Evolutionary conservation across 2,888 invertebrate species (phyloP).

Genomic region (Polymixis flavicincta): DNA sequence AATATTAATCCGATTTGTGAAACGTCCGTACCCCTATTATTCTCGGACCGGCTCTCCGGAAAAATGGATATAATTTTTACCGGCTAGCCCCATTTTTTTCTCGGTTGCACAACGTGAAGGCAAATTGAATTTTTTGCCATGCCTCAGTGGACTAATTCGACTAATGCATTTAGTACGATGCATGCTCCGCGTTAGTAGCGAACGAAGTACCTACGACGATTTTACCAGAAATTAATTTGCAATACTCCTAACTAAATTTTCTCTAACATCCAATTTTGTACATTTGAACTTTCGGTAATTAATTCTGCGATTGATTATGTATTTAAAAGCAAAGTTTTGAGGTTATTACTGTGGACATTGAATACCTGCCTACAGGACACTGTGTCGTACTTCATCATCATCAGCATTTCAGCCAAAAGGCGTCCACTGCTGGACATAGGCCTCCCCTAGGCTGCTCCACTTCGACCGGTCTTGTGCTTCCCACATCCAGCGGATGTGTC

Average conservation of each 20-base stretch:
- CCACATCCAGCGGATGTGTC: too few relatives aligned
- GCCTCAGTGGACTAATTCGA: constrained; percentile 88
- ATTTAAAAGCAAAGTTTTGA: background rate
- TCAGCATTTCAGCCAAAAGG: too few relatives aligned
- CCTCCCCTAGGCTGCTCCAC: too few relatives aligned
- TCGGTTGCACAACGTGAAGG: constrained; percentile 80
- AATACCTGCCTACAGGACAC: too few relatives aligned
- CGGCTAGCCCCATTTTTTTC: constrained; percentile 80
- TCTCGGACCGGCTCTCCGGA: constrained; percentile 77
- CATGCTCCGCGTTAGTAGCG: constrained; percentile 73
- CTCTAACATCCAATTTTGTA: constrained; percentile 3
- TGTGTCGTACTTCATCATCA: too few relatives aligned
- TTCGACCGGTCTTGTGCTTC: too few relatives aligned
- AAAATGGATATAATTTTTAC: constrained; percentile 88
- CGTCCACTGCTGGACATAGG: too few relatives aligned
- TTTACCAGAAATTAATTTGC: constrained; percentile 66
- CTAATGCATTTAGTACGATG: constrained; percentile 87
- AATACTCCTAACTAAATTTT: constrained; percentile 49
- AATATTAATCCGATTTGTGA: constrained; percentile 86
- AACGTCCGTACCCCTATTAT: constrained; percentile 80
- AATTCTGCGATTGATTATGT: background rate
- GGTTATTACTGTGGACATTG: background rate
- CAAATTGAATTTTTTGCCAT: constrained; percentile 89
- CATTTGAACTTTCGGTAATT: background rate
- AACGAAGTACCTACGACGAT: constrained; percentile 46